phyloP scores from a whole-genome alignment of 2,797 vertebrate species.

The Myotis planiceps region DNA sequence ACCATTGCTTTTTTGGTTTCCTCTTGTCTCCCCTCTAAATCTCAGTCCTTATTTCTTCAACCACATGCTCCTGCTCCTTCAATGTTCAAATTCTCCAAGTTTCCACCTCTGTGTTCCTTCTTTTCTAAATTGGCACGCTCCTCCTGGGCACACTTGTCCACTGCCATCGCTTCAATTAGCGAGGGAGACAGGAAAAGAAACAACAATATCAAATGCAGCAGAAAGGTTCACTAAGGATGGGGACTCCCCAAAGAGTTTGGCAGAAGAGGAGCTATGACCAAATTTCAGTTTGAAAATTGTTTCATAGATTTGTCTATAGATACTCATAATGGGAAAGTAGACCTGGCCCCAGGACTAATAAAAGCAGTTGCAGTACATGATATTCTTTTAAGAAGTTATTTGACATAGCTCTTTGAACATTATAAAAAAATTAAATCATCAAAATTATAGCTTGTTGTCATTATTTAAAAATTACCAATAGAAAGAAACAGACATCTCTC shows the following conservation, averaged over 20 bases:
- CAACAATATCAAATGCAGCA: not conserved
- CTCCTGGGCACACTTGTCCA: not conserved
- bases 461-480: not conserved
- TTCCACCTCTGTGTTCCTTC: not conserved
- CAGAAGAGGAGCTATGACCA: not conserved
- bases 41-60: not conserved
- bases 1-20: not conserved
- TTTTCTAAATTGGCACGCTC: not conserved
- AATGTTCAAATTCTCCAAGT: not conserved
- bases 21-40: not conserved
- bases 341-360: not conserved
- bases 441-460: not conserved
- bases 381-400: conserved; percentile 12
- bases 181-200: not conserved
- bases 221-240: not conserved
- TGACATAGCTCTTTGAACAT: not conserved
- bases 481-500: not conserved
- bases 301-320: not conserved
- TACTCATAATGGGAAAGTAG: not conserved
- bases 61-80: not conserved
- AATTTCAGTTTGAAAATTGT: not conserved
- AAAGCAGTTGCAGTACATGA: not conserved
- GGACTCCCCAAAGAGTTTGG: not conserved
- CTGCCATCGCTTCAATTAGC: not conserved
- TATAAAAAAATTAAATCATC: not conserved